A percentile compares a stretch with the other conserved stretches of the same genome.
phyloP scores from a whole-genome alignment of 1,140 invertebrate genomes.

The Bemisia tabaci region DNA sequence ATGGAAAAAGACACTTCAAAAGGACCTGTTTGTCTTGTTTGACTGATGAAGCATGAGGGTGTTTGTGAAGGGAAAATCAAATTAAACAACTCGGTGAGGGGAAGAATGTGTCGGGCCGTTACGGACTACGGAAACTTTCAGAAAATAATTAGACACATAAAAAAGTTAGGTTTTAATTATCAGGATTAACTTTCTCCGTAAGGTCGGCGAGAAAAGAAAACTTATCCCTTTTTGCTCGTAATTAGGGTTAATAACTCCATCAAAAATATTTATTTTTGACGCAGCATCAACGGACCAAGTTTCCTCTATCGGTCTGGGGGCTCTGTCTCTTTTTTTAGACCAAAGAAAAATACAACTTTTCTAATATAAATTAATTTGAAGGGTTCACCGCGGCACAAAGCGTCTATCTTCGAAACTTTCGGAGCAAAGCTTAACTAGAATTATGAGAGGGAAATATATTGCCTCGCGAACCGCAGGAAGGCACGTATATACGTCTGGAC shows the following conservation, averaged over 20 bases:
- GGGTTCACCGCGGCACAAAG: background rate
- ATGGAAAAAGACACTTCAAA: too few relatives aligned
- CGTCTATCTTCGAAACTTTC: background rate
- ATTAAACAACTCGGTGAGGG: too few relatives aligned
- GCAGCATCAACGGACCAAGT: too few relatives aligned
- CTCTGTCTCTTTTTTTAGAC: background rate
- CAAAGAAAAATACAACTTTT: background rate
- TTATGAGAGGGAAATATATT: background rate
- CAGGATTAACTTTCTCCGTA: background rate
- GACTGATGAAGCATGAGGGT: too few relatives aligned
- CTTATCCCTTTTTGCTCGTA: background rate
- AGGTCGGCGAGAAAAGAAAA: background rate
- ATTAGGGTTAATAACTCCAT: background rate
- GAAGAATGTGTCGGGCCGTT: too few relatives aligned
- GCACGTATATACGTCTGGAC: too few relatives aligned
- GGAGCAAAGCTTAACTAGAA: background rate
- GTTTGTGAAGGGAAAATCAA: too few relatives aligned
- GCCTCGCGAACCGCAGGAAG: background rate
- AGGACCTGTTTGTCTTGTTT: too few relatives aligned
- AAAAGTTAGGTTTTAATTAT: background rate
- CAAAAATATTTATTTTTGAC: background rate
- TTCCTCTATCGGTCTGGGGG: too few relatives aligned
- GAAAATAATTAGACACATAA: background rate
- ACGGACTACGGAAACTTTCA: too few relatives aligned
- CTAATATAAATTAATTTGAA: conserved; percentile 1